Evolutionary conservation across 1,140 invertebrate species (phyloP), one percentile per base, ranked within the genome.

Genomic region (Reticulitermes speratus): DNA sequence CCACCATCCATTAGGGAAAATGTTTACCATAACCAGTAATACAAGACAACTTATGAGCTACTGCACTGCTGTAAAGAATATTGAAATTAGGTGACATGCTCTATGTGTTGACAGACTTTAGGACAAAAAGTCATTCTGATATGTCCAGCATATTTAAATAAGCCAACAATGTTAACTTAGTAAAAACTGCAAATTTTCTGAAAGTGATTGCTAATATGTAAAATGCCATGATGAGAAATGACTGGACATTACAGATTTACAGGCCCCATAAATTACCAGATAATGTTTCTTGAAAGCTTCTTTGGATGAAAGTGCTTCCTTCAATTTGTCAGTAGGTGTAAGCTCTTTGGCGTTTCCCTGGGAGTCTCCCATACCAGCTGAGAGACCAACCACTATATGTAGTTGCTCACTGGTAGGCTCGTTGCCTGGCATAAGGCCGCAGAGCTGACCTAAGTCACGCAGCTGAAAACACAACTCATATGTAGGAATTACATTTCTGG

Each of bases 231-330:
- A n/a, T 30, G 23, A 38, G n/a, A 25, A 82, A 83, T 48, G 14
- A 48, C 9, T 16, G 14, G 9, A 48, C 45, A 48, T 19, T 19
- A 55, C 19, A 16, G 14, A 55, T 55, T 0, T 55, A 55, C 5
- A 55, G 14, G 52, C 14, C 19, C 8, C 3, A 55, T 16, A 83
- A 65, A 89, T 89, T 91, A 95, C 94, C 86, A 99, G 91, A 90
- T 99, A 99, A 88, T 97, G 95, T 90, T 96, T 96, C 88, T 96
- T 95, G 90, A 98, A 99, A 38, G 95, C 94, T 87, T 96, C 95
- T 90, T 97, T 97, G 0, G 97, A 98, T 82, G 97, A 97, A 0
- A 99, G 90, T 0, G 97, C 97, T 90, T 98, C 96, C 91, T 98
- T 97, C 0, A 99, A 91, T 90, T 96, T 95, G 87, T 97, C 96